Conservation (phyloP, 2,797 vertebrate genomes). For the Danio jaintianensis region DNA sequence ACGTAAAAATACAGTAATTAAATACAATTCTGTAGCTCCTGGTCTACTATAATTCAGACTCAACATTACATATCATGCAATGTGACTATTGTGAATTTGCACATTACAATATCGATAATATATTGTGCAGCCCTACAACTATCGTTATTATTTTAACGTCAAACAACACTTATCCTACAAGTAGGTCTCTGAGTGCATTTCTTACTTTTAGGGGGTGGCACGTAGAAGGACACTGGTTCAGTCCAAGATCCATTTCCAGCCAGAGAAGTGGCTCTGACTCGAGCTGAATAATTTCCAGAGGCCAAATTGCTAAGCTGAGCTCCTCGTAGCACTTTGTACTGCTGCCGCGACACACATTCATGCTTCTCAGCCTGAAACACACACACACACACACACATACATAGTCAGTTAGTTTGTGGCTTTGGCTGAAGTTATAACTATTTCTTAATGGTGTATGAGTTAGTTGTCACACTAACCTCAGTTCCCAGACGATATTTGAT, state of each 20-base stretch:
- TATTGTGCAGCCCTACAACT: too few relatives aligned
- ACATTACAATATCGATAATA: too few relatives aligned
- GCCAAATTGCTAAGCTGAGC: constrained; percentile 87
- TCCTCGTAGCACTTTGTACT: constrained; percentile 86
- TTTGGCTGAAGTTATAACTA: background rate
- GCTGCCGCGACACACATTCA: constrained; percentile 91
- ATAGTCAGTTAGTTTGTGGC: constrained; percentile 23
- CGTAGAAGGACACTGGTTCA: constrained; percentile 89
- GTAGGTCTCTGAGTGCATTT: background rate
- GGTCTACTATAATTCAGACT: too few relatives aligned
- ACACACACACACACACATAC: constrained; percentile 34
- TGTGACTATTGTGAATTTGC: too few relatives aligned
- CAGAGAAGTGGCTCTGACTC: constrained; percentile 91
- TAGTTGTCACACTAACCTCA: constrained; percentile 84
- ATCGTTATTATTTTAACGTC: too few relatives aligned
- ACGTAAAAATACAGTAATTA: too few relatives aligned
- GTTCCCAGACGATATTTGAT: constrained; percentile 88
- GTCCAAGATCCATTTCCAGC: constrained; percentile 98
- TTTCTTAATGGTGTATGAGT: constrained; percentile 6
- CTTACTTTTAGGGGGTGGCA: constrained; percentile 90
- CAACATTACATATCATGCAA: too few relatives aligned
- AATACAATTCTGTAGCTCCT: too few relatives aligned
- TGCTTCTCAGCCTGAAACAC: constrained; percentile 82
- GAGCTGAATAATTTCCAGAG: constrained; percentile 92
- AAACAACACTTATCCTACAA: too few relatives aligned